phyloP scores from a whole-genome alignment of 2,113 vertebrate species.

The Gambusia affinis region DNA sequence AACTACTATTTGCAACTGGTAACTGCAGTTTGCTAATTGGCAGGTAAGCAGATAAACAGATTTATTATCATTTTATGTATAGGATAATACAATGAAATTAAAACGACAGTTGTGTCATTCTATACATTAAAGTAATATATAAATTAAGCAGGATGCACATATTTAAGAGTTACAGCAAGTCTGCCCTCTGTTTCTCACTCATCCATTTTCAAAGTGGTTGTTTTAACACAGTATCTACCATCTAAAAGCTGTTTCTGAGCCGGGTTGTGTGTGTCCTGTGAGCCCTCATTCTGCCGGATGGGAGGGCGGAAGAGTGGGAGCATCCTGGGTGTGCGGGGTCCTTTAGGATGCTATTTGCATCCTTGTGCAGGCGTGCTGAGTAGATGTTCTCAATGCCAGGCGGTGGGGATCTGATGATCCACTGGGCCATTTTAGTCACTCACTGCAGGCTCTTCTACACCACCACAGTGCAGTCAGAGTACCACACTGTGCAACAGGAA shows the following conservation, averaged over 20 bases:
- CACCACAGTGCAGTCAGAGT: not conserved
- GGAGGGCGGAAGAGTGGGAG: not conserved
- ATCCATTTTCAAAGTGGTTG: too few species aligned
- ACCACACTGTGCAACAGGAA: not conserved
- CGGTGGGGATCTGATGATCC: not conserved
- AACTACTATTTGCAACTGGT: too few species aligned
- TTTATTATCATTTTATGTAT: too few species aligned
- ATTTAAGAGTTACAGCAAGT: too few species aligned
- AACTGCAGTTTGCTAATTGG: too few species aligned
- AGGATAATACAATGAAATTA: not conserved
- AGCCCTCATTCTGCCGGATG: not conserved
- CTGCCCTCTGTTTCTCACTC: not conserved
- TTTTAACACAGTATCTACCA: not conserved
- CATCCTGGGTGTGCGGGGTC: not conserved
- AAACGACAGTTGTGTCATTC: not conserved
- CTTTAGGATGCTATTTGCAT: not conserved
- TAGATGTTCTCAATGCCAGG: not conserved
- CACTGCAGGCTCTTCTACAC: not conserved
- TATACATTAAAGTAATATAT: not conserved
- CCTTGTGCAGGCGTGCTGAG: not conserved
- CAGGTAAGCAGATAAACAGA: too few species aligned
- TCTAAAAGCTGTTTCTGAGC: not conserved
- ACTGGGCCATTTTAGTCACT: not conserved
- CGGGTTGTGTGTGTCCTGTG: not conserved
- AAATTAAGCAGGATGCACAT: not conserved